Percentiles rank a stretch among this genome's conserved stretches.
Conservation (phyloP, 2,113 vertebrate species). For the Oncorhynchus clarkii region DNA sequence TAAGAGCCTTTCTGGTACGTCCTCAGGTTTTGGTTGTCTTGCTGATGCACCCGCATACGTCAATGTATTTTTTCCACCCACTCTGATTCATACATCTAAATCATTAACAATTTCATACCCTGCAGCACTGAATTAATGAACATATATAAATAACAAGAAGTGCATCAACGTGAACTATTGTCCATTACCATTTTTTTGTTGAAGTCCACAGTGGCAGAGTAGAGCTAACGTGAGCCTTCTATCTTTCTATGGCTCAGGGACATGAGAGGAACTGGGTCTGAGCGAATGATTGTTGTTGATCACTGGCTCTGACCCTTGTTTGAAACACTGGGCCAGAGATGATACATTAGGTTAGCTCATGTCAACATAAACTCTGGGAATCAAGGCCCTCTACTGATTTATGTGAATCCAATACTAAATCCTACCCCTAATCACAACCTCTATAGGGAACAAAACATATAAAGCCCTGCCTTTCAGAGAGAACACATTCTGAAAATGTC, state of each 20-base stretch:
- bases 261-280: not conserved
- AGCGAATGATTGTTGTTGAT: not conserved
- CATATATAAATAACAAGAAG: not conserved
- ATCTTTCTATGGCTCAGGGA: too few species aligned
- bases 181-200: too few species aligned
- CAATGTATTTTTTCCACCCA: conserved; percentile 32
- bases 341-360: not conserved
- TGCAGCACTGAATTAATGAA: not conserved
- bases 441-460: too few species aligned
- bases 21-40: conserved; percentile 38
- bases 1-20: conserved; percentile 63
- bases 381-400: too few species aligned
- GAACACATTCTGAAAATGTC: too few species aligned
- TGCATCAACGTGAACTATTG: not conserved
- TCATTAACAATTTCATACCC: not conserved
- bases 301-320: not conserved
- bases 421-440: too few species aligned
- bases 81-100: conserved; percentile 24
- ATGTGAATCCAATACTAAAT: too few species aligned
- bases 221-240: not conserved
- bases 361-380: not conserved
- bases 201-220: too few species aligned
- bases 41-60: conserved; percentile 50
- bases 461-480: too few species aligned
- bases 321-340: not conserved